Percentiles rank a stretch among this genome's conserved stretches.
phyloP scores from a whole-genome alignment of 2,113 vertebrate species.

The Dermatemys mawii region DNA sequence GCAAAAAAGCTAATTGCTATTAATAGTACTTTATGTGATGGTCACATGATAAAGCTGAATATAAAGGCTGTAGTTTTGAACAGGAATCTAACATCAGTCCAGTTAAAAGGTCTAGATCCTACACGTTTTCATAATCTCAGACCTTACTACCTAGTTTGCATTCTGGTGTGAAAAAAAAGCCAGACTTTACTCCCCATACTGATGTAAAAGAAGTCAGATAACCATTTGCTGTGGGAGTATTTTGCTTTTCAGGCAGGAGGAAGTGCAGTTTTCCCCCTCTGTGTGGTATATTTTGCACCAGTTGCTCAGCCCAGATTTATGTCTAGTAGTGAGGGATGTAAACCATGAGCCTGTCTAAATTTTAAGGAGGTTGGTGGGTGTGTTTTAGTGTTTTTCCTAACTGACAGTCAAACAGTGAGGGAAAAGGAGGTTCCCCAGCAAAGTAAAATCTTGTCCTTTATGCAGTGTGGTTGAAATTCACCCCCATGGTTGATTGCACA shows the following conservation, averaged over 20 bases:
- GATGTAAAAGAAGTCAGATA: background rate
- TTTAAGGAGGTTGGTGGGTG: accelerated
- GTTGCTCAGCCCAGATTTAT: background rate
- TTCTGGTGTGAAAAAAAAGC: background rate
- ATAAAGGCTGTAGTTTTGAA: background rate
- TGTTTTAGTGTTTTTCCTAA: background rate
- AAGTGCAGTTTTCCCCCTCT: accelerated
- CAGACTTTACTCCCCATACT: background rate
- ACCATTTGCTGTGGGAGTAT: background rate
- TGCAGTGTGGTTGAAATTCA: background rate
- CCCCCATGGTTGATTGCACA: background rate
- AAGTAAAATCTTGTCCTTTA: background rate
- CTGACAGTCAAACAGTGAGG: background rate
- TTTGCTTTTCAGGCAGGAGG: background rate
- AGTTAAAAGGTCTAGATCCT: background rate
- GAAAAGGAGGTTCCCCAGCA: background rate
- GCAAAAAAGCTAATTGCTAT: conserved; percentile 60
- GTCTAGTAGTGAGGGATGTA: accelerated
- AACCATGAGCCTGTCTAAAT: background rate
- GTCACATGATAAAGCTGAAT: conserved; percentile 39
- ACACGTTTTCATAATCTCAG: background rate
- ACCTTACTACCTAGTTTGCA: accelerated
- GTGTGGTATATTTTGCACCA: accelerated
- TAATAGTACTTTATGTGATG: conserved; percentile 53
- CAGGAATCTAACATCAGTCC: background rate